These are phyloP conservation scores for Callyntrura guangdongensis DNA, from an alignment of 2,888 invertebrate genomes.

Conservation along the genomic window DNA sequence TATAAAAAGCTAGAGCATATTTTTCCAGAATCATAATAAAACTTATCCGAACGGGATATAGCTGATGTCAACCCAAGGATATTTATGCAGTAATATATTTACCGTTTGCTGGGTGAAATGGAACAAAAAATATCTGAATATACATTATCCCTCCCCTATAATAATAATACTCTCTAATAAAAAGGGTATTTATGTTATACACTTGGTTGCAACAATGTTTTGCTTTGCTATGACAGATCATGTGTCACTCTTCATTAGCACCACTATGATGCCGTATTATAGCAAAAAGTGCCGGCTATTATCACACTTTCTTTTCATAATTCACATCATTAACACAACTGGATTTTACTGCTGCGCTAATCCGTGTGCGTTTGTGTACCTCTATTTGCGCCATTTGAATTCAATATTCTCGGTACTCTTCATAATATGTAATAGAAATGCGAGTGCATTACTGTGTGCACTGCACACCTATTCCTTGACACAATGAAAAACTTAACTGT, in stretches of 20 bases:
- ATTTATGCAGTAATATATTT: not conserved
- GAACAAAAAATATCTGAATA: not conserved
- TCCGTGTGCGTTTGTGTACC: conserved; percentile 55
- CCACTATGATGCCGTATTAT: conserved; percentile 67
- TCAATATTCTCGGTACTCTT: conserved; percentile 40
- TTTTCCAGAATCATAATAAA: not conserved
- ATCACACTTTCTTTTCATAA: conserved; percentile 63
- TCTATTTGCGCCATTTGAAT: conserved; percentile 25
- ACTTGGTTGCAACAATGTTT: conserved; percentile 53
- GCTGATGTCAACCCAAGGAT: not conserved
- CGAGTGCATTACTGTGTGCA: not conserved
- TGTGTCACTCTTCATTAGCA: conserved; percentile 82
- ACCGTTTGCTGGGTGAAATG: not conserved
- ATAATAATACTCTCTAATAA: too few species aligned
- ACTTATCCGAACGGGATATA: not conserved
- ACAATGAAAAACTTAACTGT: conserved; percentile 66
- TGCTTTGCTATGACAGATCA: conserved; percentile 72
- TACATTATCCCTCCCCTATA: not conserved
- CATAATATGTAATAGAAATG: not conserved
- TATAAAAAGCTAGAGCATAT: not conserved
- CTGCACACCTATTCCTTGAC: not conserved
- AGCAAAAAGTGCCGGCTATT: conserved; percentile 67
- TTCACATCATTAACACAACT: conserved; percentile 61
- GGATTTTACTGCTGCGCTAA: conserved; percentile 65
- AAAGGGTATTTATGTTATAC: not conserved